A percentile compares a stretch with the other conserved stretches of the same genome.
These are phyloP conservation scores for Lucilia cuprina DNA, from an alignment of 1,140 invertebrate genomes.

Conservation along the genomic window DNA sequence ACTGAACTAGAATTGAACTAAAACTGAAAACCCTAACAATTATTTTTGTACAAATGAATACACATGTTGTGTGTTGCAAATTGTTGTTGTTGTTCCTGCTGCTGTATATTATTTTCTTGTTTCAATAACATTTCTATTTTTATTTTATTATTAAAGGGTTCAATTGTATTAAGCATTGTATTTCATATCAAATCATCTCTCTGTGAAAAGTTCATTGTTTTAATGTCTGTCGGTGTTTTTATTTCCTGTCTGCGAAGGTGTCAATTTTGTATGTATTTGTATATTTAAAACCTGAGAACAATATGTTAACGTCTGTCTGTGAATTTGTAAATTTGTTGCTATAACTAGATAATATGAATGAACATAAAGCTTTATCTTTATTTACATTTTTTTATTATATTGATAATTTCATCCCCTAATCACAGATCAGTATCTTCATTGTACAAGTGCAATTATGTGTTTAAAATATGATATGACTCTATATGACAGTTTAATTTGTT, in stretches of 20 bases:
- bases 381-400: background rate
- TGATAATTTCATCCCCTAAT: slow-evolving; percentile 2
- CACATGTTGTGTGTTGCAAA: background rate
- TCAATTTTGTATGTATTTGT: background rate
- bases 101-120: background rate
- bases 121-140: background rate
- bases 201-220: background rate
- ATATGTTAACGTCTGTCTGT: background rate
- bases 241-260: background rate
- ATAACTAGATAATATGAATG: too few species aligned
- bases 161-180: background rate
- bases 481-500: background rate
- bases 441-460: background rate
- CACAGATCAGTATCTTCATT: background rate
- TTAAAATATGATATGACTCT: background rate
- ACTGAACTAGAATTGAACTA: too few species aligned
- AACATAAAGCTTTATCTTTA: too few species aligned
- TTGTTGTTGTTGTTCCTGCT: too few species aligned
- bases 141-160: background rate
- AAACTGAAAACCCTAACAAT: too few species aligned
- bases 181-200: background rate
- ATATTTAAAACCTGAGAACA: background rate
- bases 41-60: too few species aligned
- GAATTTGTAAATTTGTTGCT: background rate
- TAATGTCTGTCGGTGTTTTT: background rate